These are phyloP conservation scores for Tonatia bakeri DNA, from an alignment of 2,113 vertebrate species.

Conservation along the genomic window DNA sequence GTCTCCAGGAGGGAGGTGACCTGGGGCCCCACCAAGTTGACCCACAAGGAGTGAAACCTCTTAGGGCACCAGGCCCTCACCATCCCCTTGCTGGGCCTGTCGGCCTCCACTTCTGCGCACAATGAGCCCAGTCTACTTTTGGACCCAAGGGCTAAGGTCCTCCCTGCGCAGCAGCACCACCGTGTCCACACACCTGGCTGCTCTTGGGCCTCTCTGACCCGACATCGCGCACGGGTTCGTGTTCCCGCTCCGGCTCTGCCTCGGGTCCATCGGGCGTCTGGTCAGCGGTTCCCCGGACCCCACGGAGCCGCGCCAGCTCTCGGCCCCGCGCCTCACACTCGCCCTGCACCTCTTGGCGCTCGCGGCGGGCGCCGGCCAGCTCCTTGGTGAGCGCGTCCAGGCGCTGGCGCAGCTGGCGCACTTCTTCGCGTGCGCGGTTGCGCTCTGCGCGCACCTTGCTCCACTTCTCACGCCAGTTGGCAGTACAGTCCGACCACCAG, in stretches of 20 bases:
- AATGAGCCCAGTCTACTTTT: neutral
- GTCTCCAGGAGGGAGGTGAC: neutral
- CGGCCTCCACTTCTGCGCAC: too few species aligned
- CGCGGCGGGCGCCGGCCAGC: constrained; percentile 88
- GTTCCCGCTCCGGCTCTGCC: constrained; percentile 79
- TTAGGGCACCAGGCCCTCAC: neutral
- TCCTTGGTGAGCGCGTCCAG: constrained; percentile 94
- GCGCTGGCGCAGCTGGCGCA: constrained; percentile 91
- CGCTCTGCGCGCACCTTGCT: constrained; percentile 96
- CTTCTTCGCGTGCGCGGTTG: constrained; percentile 93
- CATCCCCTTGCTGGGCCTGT: rapidly evolving
- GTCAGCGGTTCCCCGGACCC: neutral
- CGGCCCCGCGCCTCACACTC: constrained; percentile 86
- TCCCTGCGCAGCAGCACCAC: neutral
- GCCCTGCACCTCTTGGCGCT: constrained; percentile 87
- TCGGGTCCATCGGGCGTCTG: constrained; percentile 53
- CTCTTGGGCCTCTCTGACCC: constrained; percentile 78
- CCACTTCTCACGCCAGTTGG: constrained; percentile 99
- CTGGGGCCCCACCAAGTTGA: rapidly evolving
- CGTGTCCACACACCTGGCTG: constrained; percentile 77
- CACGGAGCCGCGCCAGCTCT: constrained; percentile 76
- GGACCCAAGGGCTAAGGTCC: too few species aligned
- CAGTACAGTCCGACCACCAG: constrained; percentile 98
- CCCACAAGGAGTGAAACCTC: neutral
- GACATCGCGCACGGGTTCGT: constrained; percentile 91